Evolutionary conservation across 1,140 invertebrate genomes (phyloP), one percentile per base, ranked within the genome.

Genomic region (Solen grandis): DNA sequence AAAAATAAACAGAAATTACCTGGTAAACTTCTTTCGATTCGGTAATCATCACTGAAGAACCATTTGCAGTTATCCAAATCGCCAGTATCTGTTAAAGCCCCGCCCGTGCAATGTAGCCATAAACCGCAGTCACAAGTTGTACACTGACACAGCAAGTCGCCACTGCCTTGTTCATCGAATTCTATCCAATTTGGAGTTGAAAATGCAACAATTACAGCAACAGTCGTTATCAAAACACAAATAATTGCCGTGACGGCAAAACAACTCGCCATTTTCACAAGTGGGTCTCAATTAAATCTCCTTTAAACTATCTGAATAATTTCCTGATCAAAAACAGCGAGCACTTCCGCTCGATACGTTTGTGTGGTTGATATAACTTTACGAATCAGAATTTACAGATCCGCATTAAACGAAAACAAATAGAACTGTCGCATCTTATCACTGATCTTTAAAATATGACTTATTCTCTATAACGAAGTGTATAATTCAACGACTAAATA

Each of bases 151-250:
- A 85, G 46, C 5, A n/a, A 19, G 8, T 8, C 33, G 2, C 68
- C 69, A 1, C 31, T 13, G 0, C 77, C 52, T 14, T 80, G 55
- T 5, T 35, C 57, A 27, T 63, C 66, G 38, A 88, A 88, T 60
- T 82, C 84, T 10, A 89, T 60, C 89, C 89, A 90, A 59, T 90
- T 89, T 16, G 89, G 89, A 13, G 88, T 89, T 16, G 89, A 85
- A 78, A 90, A 90, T 1, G 88, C 85, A 27, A 90, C 89, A 22
- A 90, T 90, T 52, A 86, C 87, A 10, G 86, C 88, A 5, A 90
- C 89, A 22, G 88, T 87, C 4, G 89, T 89, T 27, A 90, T 81
- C 35, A 90, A 77, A 25, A 89, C 88, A 81, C 86, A 88, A n/a
- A 90, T 84, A 38, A 90, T 88, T n/a, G 88, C 87, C 19, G 86